Evolutionary conservation across 2,797 vertebrate species (phyloP).

Genomic region (Pampus argenteus): DNA sequence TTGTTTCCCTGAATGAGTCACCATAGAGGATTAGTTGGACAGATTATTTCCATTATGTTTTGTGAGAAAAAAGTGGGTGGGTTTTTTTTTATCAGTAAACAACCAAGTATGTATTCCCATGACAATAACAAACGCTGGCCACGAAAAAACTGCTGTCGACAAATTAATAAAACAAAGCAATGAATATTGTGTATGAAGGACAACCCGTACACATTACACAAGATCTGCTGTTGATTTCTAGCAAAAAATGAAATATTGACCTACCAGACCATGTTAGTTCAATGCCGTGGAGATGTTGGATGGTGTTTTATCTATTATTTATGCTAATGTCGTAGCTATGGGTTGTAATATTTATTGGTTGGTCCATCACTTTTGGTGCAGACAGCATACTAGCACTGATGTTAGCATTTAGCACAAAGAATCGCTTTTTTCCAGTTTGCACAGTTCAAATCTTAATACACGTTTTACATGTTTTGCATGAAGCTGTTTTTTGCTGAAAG

Average conservation of each 20-base stretch:
- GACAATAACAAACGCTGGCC: slow-evolving; percentile 24
- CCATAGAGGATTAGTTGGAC: slow-evolving; percentile 41
- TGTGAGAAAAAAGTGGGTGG: slow-evolving; percentile 29
- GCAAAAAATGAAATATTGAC: slow-evolving; percentile 11
- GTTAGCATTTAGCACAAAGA: no score
- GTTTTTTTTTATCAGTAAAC: slow-evolving; percentile 61
- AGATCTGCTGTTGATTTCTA: slow-evolving; percentile 7
- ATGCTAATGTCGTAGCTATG: no score
- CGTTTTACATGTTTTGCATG: not conserved
- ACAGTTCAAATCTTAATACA: no score
- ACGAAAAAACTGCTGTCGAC: slow-evolving; percentile 27
- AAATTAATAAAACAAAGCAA: slow-evolving; percentile 24
- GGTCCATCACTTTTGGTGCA: no score
- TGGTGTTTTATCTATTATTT: no score
- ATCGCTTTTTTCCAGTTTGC: no score
- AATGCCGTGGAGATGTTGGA: not conserved
- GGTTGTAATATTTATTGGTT: no score
- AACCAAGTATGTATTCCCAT: slow-evolving; percentile 29
- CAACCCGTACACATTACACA: not conserved
- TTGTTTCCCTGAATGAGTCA: slow-evolving; percentile 52
- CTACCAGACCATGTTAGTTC: not conserved
- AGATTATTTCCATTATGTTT: slow-evolving; percentile 46
- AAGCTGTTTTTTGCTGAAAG: slow-evolving; percentile 3
- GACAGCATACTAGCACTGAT: no score
- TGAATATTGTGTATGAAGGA: not conserved